Evolutionary conservation across 1,140 invertebrate species (phyloP), one percentile per base, ranked within the genome.

Genomic region (Orussus abietinus): DNA sequence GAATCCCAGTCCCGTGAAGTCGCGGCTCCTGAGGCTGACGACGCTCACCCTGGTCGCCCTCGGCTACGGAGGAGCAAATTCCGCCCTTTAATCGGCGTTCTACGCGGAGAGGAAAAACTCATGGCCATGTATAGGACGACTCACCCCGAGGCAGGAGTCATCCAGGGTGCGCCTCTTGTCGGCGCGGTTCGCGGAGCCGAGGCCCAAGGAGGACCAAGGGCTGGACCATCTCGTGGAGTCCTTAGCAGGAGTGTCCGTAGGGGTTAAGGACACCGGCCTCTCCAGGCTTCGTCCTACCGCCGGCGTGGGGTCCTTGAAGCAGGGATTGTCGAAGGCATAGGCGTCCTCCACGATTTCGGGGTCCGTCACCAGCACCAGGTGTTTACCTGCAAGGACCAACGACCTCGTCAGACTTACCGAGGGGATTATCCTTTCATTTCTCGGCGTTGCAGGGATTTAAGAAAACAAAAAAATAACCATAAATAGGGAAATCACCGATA

Each of bases 1-100:
- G 69, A 94, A 88, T n/a, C 91, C 91, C 0, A 95, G 75, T 0
- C 92, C 91, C 1, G 90, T 91, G 72, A 93, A 92, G 69, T 93
- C 90, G 29, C 86, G 81, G 29, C 90, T 90, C 59, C 84, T 81
- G 32, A 94, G 73, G 41, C 83, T 80, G 5, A 92, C 88, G 14
- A 79, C 72, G 38, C 79, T 79, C 3, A 80, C 65, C 32, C 53
- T 59, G 4, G 62, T 60, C 21, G 65, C 59, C 51, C 69, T 76
- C 19, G 67, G 54, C 66, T 72, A 19, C 36, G 19, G 32, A 38
- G 28, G 13, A 32, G 31, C 12, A n/a, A 30, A 32, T 43, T 46
- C 12, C 9, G 10, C 12, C 9, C 42, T 46, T 21, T 28, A 29
- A 28, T 26, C 7, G 14, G 3, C 20, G 4, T 29, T 3, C 28